Percentiles rank a stretch among this genome's conserved stretches.
Conservation (phyloP, 2,888 invertebrate species). For the Plutella xylostella region DNA sequence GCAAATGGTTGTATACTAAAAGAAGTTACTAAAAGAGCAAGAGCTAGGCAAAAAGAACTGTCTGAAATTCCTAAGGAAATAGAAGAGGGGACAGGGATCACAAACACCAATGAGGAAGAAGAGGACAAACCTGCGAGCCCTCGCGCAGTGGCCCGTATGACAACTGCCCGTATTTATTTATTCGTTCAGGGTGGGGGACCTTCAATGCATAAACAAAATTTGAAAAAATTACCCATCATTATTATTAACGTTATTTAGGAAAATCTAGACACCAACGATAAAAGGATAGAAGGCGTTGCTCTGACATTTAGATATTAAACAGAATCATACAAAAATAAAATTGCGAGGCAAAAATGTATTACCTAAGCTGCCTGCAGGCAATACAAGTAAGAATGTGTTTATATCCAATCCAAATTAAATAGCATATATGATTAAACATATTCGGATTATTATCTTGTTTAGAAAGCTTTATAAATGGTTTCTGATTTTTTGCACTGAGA, state of each 20-base stretch:
- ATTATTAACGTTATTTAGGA: constrained; percentile 30
- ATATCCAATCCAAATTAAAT: no score
- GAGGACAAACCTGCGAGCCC: constrained; percentile 74
- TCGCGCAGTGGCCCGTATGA: constrained; percentile 76
- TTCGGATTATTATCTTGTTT: no score
- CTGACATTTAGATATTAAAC: not conserved
- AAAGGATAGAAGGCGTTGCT: constrained; percentile 28
- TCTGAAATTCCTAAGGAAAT: constrained; percentile 24
- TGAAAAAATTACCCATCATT: constrained; percentile 35
- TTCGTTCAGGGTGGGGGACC: constrained; percentile 74
- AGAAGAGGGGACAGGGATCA: constrained; percentile 42
- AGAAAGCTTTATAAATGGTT: no score
- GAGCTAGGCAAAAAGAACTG: constrained; percentile 27
- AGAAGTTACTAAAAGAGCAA: constrained; percentile 31
- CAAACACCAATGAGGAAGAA: constrained; percentile 64
- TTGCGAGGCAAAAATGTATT: no score
- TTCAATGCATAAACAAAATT: constrained; percentile 73
- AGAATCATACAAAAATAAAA: constrained; percentile 15
- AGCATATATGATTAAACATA: no score
- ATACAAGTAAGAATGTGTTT: constrained; percentile 25
- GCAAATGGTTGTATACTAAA: constrained; percentile 18
- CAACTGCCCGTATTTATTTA: constrained; percentile 73
- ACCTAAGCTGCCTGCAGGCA: constrained; percentile 25
- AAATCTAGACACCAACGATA: constrained; percentile 46
- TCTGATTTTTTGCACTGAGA: no score